These are phyloP conservation scores for Margarornis squamiger DNA, from an alignment of 2,797 vertebrate species.

Conservation along the genomic window DNA sequence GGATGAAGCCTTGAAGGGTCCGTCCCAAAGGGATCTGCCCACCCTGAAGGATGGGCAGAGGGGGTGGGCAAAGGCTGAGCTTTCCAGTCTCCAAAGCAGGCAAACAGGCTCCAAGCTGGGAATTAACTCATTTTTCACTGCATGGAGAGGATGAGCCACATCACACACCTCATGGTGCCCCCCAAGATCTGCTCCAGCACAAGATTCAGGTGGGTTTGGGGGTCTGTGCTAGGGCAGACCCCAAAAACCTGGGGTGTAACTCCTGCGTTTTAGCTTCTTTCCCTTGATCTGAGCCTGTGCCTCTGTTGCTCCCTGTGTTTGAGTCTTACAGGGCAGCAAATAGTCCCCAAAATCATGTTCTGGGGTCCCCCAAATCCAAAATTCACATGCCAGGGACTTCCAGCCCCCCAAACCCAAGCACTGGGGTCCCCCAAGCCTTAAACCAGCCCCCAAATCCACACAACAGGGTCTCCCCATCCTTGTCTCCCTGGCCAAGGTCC, in stretches of 20 bases:
- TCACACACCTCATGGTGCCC: fast-evolving
- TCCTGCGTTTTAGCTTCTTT: background rate
- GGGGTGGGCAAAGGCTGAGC: background rate
- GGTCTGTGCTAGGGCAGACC: background rate
- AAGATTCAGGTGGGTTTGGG: background rate
- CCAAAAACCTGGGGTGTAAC: background rate
- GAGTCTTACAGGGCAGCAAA: background rate
- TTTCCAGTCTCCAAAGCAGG: background rate
- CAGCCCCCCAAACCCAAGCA: background rate
- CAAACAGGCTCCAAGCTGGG: background rate
- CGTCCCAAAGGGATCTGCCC: background rate
- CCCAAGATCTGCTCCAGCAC: background rate
- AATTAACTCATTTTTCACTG: background rate
- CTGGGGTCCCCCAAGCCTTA: background rate
- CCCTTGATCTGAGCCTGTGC: background rate
- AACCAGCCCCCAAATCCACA: background rate
- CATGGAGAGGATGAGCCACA: background rate
- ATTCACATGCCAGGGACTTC: background rate
- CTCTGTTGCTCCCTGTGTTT: fast-evolving
- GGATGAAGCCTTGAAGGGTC: background rate
- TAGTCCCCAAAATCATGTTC: fast-evolving
- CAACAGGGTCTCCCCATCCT: background rate
- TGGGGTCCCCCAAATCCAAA: background rate
- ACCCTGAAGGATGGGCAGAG: background rate
- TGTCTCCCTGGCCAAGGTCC: background rate